Conservation (phyloP, 2,113 vertebrate species). For the Notothenia coriiceps region DNA sequence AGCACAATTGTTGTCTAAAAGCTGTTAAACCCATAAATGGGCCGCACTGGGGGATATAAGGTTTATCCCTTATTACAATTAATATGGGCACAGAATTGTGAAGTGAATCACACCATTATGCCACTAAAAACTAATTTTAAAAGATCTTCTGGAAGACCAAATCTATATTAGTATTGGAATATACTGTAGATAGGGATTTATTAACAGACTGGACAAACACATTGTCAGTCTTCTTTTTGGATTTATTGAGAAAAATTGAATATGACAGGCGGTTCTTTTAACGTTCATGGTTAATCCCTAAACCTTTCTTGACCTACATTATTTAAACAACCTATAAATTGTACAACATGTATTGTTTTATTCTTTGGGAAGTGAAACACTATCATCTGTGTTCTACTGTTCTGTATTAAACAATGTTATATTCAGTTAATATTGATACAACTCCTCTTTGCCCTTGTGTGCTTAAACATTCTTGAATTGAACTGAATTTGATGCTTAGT, state of each 20-base stretch:
- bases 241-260: background rate
- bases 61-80: background rate
- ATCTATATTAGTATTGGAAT: background rate
- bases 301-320: slow-evolving; percentile 2
- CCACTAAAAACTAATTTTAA: background rate
- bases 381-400: background rate
- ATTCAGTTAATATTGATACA: slow-evolving; percentile 37
- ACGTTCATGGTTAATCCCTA: background rate
- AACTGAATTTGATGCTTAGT: slow-evolving; percentile 50
- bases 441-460: slow-evolving; percentile 20
- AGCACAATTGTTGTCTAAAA: background rate
- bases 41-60: background rate
- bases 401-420: slow-evolving; percentile 17
- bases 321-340: slow-evolving; percentile 7
- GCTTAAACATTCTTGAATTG: slow-evolving; percentile 39
- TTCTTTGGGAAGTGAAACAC: slow-evolving; percentile 29
- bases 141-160: background rate
- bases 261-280: background rate
- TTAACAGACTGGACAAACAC: background rate
- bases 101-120: background rate
- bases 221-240: background rate
- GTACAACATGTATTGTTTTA: slow-evolving; percentile 16
- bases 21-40: background rate
- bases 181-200: background rate
- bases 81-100: background rate